Conservation (phyloP, 2,113 vertebrate species). For the Oryzias celebensis region DNA sequence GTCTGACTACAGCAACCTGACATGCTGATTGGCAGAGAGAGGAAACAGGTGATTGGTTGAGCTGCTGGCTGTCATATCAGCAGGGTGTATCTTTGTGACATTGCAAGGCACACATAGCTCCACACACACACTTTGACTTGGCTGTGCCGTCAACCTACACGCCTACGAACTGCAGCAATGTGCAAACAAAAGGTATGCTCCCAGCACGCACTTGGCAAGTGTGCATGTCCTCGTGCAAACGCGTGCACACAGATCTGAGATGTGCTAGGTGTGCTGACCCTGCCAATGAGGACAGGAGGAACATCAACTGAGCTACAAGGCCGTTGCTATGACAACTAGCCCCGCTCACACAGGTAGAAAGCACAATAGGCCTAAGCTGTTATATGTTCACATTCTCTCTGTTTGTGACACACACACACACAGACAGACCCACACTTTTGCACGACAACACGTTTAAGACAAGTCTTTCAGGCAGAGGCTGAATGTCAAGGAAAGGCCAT, state of each 20-base stretch:
- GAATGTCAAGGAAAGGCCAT: slow-evolving; percentile 60
- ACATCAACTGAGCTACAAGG: slow-evolving; percentile 76
- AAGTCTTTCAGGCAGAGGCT: slow-evolving; percentile 62
- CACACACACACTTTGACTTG: slow-evolving; percentile 14
- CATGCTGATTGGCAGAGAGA: slow-evolving; percentile 65
- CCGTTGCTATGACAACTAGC: slow-evolving; percentile 78
- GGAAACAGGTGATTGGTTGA: slow-evolving; percentile 70
- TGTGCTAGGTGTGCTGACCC: slow-evolving; percentile 74
- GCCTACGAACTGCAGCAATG: slow-evolving; percentile 61
- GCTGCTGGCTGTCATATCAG: slow-evolving; percentile 68
- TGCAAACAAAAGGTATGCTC: slow-evolving; percentile 64
- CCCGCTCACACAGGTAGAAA: slow-evolving; percentile 73
- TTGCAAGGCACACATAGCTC: slow-evolving; percentile 28
- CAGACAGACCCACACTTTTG: slow-evolving; percentile 33
- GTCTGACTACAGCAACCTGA: slow-evolving; percentile 54
- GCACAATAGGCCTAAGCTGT: slow-evolving; percentile 75
- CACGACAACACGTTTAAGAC: slow-evolving; percentile 54
- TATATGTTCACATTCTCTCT: slow-evolving; percentile 63
- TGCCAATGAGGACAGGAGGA: slow-evolving; percentile 77
- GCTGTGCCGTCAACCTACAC: slow-evolving; percentile 61
- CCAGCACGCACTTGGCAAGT: slow-evolving; percentile 3
- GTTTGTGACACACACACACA: slow-evolving; percentile 31
- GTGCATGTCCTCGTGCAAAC: slow-evolving; percentile 6
- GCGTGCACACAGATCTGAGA: slow-evolving; percentile 43
- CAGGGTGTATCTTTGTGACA: slow-evolving; percentile 70